Evolutionary conservation across 2,113 vertebrate species (phyloP).

Genomic region (Heterochromis multidens): DNA sequence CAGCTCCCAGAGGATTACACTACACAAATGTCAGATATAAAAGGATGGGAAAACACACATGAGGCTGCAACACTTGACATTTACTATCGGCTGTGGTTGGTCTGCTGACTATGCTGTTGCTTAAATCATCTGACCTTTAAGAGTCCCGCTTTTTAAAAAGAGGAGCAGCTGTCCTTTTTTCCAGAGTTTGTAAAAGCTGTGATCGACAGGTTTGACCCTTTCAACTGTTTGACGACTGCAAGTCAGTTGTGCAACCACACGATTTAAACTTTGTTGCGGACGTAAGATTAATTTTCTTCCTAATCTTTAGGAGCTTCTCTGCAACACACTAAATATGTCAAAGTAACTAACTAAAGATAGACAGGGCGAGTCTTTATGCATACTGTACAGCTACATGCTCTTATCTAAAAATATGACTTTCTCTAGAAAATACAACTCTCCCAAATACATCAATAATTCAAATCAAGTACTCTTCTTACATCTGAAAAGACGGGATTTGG

Average conservation of each 20-base stretch:
- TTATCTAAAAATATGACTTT: neutral
- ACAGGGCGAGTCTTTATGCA: neutral
- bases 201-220: slow-evolving; percentile 20
- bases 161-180: neutral
- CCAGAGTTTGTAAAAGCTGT: neutral
- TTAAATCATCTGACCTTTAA: slow-evolving; percentile 63
- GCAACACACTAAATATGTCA: neutral
- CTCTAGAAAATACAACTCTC: neutral
- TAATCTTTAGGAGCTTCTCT: neutral
- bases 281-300: neutral
- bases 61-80: slow-evolving; percentile 68
- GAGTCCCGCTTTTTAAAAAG: neutral
- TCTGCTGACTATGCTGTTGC: slow-evolving; percentile 42
- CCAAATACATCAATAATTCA: slow-evolving; percentile 6
- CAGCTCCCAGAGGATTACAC: slow-evolving; percentile 46
- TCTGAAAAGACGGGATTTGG: neutral
- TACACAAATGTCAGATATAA: slow-evolving; percentile 65
- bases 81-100: slow-evolving; percentile 31
- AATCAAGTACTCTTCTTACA: neutral
- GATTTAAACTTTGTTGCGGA: neutral
- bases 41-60: slow-evolving; percentile 48
- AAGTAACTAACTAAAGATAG: neutral
- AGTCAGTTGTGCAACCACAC: neutral
- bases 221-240: neutral
- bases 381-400: neutral